phyloP scores from a whole-genome alignment of 2,113 vertebrate species.

The Stercorarius parasiticus region DNA sequence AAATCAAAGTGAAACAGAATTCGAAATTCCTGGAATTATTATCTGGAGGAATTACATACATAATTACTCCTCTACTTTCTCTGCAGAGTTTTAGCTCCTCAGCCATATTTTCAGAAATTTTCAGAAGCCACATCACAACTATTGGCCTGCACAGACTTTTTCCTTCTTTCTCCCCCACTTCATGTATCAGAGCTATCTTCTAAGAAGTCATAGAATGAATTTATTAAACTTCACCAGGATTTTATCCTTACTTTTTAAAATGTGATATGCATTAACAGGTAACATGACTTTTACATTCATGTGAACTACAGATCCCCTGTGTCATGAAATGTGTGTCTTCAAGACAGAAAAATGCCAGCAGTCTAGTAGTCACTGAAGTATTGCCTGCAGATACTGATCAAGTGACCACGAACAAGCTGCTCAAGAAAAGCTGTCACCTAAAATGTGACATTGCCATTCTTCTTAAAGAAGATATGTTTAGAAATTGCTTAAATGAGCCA shows the following conservation, averaged over 20 bases:
- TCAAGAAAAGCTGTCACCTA: not conserved
- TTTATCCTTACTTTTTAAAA: not conserved
- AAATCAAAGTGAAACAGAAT: not conserved
- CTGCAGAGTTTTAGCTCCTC: not conserved
- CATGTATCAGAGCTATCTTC: not conserved
- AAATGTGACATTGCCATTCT: not conserved
- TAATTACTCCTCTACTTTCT: not conserved
- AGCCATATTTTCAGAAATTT: not conserved
- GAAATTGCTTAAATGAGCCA: not conserved
- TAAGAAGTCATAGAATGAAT: not conserved
- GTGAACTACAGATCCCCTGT: not conserved
- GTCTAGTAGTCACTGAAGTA: not conserved
- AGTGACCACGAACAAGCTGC: not conserved
- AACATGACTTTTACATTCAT: not conserved
- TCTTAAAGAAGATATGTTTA: not conserved
- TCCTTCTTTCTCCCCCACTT: accelerated
- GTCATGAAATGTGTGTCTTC: not conserved
- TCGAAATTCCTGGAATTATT: not conserved
- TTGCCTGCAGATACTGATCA: not conserved
- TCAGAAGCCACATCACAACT: not conserved
- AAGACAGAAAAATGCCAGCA: not conserved
- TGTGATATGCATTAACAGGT: not conserved
- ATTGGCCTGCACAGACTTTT: not conserved
- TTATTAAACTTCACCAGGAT: not conserved
- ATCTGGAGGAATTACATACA: not conserved